These are phyloP conservation scores for Arvicanthis niloticus DNA, from an alignment of 2,113 vertebrate genomes.

Conservation along the genomic window DNA sequence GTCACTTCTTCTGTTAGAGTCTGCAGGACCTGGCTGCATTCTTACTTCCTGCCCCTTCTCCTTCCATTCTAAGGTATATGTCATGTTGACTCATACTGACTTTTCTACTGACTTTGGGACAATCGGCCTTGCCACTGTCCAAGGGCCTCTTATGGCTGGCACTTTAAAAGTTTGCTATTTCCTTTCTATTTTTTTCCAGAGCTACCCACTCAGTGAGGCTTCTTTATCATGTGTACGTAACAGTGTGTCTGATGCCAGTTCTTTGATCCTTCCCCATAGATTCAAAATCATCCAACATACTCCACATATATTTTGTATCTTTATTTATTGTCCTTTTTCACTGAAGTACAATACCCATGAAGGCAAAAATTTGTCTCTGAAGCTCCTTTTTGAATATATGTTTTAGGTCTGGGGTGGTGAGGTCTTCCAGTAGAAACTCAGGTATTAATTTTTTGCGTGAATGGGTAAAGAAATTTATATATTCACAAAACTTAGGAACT, in stretches of 20 bases:
- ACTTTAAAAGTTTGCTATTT: neutral
- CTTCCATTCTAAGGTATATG: rapidly evolving
- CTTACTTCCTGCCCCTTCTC: neutral
- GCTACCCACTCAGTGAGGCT: neutral
- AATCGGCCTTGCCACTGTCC: neutral
- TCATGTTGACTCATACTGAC: neutral
- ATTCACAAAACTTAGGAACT: neutral
- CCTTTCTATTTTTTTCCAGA: neutral
- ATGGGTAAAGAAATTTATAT: neutral
- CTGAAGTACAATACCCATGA: neutral
- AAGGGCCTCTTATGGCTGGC: neutral
- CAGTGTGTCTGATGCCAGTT: neutral
- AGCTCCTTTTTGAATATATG: neutral
- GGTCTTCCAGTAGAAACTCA: no score
- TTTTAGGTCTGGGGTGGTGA: neutral
- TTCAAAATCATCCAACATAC: no score
- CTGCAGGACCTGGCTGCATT: neutral
- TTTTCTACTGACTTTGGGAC: neutral
- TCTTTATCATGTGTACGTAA: neutral
- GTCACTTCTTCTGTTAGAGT: neutral
- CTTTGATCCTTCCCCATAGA: neutral
- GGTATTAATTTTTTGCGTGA: neutral
- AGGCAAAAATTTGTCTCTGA: neutral
- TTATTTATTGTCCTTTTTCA: neutral
- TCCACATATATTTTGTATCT: neutral